Evolutionary conservation across 2,797 vertebrate genomes (phyloP), one percentile per base, ranked within the genome.

Genomic region (Ptychobarbus kaznakovi): DNA sequence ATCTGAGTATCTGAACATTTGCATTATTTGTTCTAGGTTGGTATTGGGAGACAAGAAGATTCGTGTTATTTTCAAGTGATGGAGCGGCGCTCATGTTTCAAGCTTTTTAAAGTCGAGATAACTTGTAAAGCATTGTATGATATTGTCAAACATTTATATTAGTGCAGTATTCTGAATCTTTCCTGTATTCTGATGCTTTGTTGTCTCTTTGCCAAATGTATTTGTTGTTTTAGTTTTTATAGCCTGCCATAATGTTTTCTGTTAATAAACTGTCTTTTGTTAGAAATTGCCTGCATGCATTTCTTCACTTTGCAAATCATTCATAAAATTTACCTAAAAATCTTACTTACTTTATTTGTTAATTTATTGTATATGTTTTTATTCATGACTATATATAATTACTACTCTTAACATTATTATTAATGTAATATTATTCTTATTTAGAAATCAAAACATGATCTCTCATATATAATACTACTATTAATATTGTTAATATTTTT

Each of bases 1-100:
- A n/a, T 51, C 7, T 22, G 53, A 61, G 58, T 12, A 15, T 42
- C 18, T 69, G 25, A 20, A 69, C 0, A 88, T 1, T 68, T 89
- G 8, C 87, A 22, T 83, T 81, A 38, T 51, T 73, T 9, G 2
- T 88, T 82, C 11, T 90, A 96, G 95, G 89, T 77, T 95, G 84
- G 6, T 95, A 81, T 80, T 95, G 12, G 95, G 95, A 32, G 94
- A 95, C 85, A 87, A 87, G 80, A 94, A 90, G 83, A 94, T 88
- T 6, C 90, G 94, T 4, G 15, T 94, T 79, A 0, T 93, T 75
- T 87, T 94, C 28, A 94, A 93, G 86, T 94, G 79, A 94, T 51
- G 32, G 16, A 32, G 32, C 85, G 0, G n/a, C 40, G 16, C 80
- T 80, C 6, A 13, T 53, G 13, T 53, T 11, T 22, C 63, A 40